Evolutionary conservation across 2,113 vertebrate genomes (phyloP).

Genomic region (Poicephalus gulielmi): DNA sequence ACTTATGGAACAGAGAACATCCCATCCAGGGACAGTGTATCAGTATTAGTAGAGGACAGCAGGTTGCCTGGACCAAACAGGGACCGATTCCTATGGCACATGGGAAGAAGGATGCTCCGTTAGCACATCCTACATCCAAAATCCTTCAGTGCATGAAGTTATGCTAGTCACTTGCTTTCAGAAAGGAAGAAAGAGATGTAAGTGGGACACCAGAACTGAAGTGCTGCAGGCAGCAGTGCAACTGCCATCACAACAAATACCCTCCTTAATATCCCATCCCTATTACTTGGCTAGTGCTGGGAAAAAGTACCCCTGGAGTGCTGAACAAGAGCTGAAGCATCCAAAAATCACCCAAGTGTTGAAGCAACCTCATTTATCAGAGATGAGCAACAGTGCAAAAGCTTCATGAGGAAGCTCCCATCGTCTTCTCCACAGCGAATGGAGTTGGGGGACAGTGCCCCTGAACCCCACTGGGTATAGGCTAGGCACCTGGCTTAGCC

Average conservation of each 20-base stretch:
- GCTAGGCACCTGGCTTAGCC: neutral
- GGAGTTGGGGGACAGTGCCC: rapidly evolving
- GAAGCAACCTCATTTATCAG: neutral
- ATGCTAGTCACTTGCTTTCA: neutral
- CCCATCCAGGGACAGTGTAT: neutral
- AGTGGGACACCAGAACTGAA: neutral
- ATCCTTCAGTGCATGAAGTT: neutral
- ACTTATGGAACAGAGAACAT: neutral
- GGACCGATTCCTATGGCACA: neutral
- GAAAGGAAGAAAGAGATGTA: neutral
- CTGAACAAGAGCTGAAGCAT: neutral
- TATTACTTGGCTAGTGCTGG: neutral
- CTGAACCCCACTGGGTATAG: rapidly evolving
- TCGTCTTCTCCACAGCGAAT: neutral
- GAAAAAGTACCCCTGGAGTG: neutral
- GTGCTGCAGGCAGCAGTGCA: neutral
- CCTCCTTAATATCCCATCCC: neutral
- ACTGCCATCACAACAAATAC: neutral
- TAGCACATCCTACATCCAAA: neutral
- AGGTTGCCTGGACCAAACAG: neutral
- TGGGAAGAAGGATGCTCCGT: neutral
- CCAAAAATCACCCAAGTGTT: neutral
- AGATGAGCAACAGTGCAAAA: neutral
- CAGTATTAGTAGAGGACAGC: neutral
- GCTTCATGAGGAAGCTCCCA: neutral